Base-by-base conservation (phyloP, 2,113 vertebrate species). In the Catharus fuscescens region DNA sequence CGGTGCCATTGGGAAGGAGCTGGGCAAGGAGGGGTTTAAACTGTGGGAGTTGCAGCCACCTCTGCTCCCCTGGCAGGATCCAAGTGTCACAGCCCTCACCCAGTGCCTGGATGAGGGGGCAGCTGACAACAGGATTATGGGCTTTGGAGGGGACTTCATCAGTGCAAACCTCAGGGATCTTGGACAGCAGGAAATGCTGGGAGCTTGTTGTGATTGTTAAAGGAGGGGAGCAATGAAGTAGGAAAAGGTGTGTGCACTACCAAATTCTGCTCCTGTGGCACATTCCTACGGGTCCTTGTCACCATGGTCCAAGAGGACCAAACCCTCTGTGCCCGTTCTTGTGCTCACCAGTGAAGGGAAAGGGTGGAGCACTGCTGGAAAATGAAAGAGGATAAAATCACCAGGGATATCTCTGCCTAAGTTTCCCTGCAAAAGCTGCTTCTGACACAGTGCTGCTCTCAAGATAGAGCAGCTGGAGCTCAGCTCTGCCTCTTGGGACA, bases 261-360 rank as follows among this genome's bases (percentile, higher is more conserved):
- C 1, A 2, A 11, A 18, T 61, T 62, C n/a, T 80, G 71, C 4
- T 44, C 47, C 47, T 6, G 2, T 59, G 34, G 42, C 32, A 9
- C 3, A 12, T 6, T 44, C 13, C 71, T 4, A 3, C 0, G 2
- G 54, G 42, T 48, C 50, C 52, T 48, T 3, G 2, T 66, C 47
- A 20, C 34, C 0, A 0, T 1, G 6, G 18, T 65, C n/a, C 0
- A 1, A 38, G 32, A 10, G 10, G 31, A 70, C 3, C 2, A 4
- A 88, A 13, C 23, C 25, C 8, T 64, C 0, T 0, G 6, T 5
- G 4, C 7, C 15, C 8, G 61, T 64, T 29, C 61, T 74, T 15
- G 6, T 0, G 0, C 11, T 80, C 1, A 0, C 2, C 3, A 3
- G 28, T 18, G 67, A 86, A 50, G 18, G 44, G 26, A 54, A 60